Conservation (phyloP, 2,888 invertebrate genomes). For the Pyrrhia umbra region DNA sequence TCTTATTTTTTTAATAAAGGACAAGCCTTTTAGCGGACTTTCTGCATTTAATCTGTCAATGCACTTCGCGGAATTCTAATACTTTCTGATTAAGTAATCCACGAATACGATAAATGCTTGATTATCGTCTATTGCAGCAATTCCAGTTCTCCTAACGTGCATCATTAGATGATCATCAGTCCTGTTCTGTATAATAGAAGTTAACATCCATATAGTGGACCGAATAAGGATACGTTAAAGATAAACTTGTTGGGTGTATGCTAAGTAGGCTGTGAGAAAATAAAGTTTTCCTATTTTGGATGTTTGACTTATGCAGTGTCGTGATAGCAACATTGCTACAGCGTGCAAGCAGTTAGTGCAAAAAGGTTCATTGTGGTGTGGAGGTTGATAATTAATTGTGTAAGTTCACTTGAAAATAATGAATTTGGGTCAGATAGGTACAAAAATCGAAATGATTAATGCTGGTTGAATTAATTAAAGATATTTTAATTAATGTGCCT, state of each 20-base stretch:
- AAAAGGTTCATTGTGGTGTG: background rate
- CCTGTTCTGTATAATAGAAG: background rate
- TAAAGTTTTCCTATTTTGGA: background rate
- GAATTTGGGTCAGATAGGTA: too few species aligned
- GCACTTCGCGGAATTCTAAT: too few species aligned
- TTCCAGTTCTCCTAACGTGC: background rate
- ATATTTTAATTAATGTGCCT: too few species aligned
- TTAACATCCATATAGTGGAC: background rate
- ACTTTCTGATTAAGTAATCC: background rate
- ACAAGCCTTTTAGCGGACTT: too few species aligned
- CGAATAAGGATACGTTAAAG: background rate
- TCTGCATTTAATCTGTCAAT: background rate
- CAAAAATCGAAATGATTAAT: too few species aligned
- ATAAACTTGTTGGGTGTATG: background rate
- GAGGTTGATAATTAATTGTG: background rate
- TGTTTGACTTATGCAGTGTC: conserved; percentile 1
- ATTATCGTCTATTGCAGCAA: background rate
- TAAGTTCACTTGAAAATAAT: background rate
- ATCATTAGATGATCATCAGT: background rate
- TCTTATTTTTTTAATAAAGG: too few species aligned
- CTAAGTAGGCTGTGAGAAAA: background rate
- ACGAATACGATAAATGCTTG: background rate
- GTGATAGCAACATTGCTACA: background rate
- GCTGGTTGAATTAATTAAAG: too few species aligned
- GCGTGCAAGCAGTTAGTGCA: background rate